Percentiles rank a stretch among this genome's conserved stretches.
phyloP scores from a whole-genome alignment of 2,113 vertebrate species.

The Platichthys flesus region DNA sequence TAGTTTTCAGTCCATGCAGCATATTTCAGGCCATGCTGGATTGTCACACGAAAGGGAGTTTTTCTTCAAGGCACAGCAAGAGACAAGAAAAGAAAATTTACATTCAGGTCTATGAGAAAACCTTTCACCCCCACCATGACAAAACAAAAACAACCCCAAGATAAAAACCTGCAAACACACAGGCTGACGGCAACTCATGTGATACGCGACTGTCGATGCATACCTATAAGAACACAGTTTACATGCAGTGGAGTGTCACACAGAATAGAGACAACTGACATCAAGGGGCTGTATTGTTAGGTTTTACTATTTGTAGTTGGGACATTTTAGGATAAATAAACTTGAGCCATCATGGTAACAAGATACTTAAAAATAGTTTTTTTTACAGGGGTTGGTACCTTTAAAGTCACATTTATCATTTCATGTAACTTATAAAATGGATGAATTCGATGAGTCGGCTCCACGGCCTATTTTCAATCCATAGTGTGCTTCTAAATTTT shows the following conservation, averaged over 20 bases:
- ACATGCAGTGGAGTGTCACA: conserved; percentile 46
- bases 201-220: not conserved
- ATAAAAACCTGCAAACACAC: conserved; percentile 51
- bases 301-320: conserved; percentile 20
- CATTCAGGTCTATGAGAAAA: conserved; percentile 71
- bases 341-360: not conserved
- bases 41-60: conserved; percentile 76
- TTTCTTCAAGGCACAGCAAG: conserved; percentile 83
- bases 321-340: not conserved
- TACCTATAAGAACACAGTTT: conserved; percentile 21
- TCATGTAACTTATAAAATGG: not conserved
- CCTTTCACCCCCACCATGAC: conserved; percentile 12
- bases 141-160: conserved; percentile 38
- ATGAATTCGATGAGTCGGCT: not conserved
- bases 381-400: not conserved
- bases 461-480: conserved; percentile 3
- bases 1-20: conserved; percentile 79
- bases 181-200: conserved; percentile 12
- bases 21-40: conserved; percentile 84
- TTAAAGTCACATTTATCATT: not conserved
- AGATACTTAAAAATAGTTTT: no score
- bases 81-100: conserved; percentile 69
- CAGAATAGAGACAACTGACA: not conserved
- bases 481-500: conserved; percentile 17
- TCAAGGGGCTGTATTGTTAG: conserved; percentile 15